Percentiles rank a stretch among this genome's conserved stretches.
Evolutionary conservation across 2,888 invertebrate genomes (phyloP).

Genomic region (Prosopocoilus inquinatus): DNA sequence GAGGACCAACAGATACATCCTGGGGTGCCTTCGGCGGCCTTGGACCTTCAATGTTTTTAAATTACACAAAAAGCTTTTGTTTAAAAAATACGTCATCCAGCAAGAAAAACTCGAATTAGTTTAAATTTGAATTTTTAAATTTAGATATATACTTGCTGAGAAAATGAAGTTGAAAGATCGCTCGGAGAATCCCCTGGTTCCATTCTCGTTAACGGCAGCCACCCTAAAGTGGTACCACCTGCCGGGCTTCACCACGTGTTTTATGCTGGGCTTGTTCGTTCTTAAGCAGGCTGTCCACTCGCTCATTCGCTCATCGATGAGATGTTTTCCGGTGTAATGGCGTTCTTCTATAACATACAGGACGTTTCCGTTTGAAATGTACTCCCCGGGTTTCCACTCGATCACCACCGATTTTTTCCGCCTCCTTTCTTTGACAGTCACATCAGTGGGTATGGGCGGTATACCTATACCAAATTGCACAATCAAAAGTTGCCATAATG

Average conservation of each 20-base stretch:
- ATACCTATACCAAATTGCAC: conserved; percentile 52
- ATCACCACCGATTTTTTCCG: conserved; percentile 53
- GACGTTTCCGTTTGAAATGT: conserved; percentile 36
- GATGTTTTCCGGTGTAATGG: conserved; percentile 67
- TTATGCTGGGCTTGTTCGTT: conserved; percentile 56
- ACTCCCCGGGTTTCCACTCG: conserved; percentile 44
- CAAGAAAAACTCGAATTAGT: neutral
- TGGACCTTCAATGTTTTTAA: conserved; percentile 48
- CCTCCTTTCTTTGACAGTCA: conserved; percentile 58
- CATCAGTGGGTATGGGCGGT: conserved; percentile 62
- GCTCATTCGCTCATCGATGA: conserved; percentile 62
- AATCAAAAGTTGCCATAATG: too few relatives aligned
- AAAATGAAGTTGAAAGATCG: conserved; percentile 61
- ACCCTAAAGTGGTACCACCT: conserved; percentile 80
- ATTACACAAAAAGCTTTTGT: neutral
- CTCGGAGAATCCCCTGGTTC: conserved; percentile 69
- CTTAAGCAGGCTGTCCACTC: conserved; percentile 62
- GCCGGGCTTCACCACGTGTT: conserved; percentile 62
- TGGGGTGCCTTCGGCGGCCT: conserved; percentile 63
- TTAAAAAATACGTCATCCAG: neutral
- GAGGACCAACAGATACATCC: conserved; percentile 57
- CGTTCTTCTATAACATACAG: conserved; percentile 68
- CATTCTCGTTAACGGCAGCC: conserved; percentile 69
- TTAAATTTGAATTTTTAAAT: neutral
- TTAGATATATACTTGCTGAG: conserved; percentile 44